Evolutionary conservation across 2,113 vertebrate species (phyloP).

Genomic region (Periophthalmodon schlosseri): DNA sequence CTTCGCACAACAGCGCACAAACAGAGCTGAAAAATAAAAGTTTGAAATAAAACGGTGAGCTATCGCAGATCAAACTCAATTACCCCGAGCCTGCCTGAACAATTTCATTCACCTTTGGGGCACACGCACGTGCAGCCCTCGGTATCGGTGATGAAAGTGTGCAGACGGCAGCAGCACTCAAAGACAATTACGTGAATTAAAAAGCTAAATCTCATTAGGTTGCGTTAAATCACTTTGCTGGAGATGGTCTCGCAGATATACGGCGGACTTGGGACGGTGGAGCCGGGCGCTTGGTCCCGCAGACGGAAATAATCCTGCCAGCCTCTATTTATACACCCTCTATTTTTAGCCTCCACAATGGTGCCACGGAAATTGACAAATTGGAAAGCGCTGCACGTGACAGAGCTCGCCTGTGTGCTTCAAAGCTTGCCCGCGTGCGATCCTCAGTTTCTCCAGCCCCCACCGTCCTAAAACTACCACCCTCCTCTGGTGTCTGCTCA

Average conservation of each 20-base stretch:
- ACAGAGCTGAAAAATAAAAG: background rate
- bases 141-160: background rate
- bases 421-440: slow-evolving; percentile 3
- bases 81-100: slow-evolving; percentile 21
- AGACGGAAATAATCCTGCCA: slow-evolving; percentile 21
- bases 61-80: slow-evolving; percentile 7
- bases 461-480: slow-evolving; percentile 6
- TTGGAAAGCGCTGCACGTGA: slow-evolving; percentile 71
- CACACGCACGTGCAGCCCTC: slow-evolving; percentile 5
- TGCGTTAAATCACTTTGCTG: slow-evolving; percentile 5
- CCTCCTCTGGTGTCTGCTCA: slow-evolving; percentile 8
- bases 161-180: background rate
- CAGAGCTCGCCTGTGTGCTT: slow-evolving; percentile 28
- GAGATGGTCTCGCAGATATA: slow-evolving; percentile 3
- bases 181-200: background rate
- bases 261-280: background rate
- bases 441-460: slow-evolving; percentile 22
- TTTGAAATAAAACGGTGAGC: background rate
- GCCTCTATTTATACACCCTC: slow-evolving; percentile 63
- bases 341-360: slow-evolving; percentile 89
- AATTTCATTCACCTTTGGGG: slow-evolving; percentile 15
- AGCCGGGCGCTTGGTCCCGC: slow-evolving; percentile 18
- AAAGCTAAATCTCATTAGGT: background rate
- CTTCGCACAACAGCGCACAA: background rate
- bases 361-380: slow-evolving; percentile 90